phyloP scores from a whole-genome alignment of 2,797 vertebrate species.

The Rallus crepitans region DNA sequence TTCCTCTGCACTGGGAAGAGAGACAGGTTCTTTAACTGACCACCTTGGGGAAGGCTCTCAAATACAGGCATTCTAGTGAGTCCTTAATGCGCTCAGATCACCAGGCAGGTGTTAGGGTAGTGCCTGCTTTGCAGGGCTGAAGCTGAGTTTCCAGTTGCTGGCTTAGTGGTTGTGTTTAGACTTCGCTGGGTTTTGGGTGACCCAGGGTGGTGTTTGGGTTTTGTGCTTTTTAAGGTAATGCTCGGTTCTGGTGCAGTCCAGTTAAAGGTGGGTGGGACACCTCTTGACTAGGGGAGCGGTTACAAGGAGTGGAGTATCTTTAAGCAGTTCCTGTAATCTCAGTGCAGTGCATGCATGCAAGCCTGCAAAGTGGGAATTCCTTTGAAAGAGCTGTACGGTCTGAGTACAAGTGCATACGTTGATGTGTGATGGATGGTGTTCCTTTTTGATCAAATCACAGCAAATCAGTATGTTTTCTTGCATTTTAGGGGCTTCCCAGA shows the following conservation, averaged over 20 bases:
- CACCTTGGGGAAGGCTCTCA: neutral
- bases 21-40: neutral
- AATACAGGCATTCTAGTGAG: neutral
- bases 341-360: neutral
- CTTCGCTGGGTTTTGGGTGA: neutral
- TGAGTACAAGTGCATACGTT: neutral
- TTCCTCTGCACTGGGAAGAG: neutral
- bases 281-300: neutral
- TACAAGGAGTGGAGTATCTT: neutral
- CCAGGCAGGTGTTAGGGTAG: neutral
- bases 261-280: neutral
- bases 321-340: neutral
- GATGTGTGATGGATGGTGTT: neutral
- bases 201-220: neutral
- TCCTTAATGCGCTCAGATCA: neutral
- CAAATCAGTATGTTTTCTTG: neutral
- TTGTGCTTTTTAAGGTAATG: neutral
- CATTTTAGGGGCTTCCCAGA: neutral
- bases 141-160: neutral
- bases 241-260: slow-evolving; percentile 1
- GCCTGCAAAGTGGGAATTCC: neutral
- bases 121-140: neutral
- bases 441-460: neutral
- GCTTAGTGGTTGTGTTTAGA: neutral
- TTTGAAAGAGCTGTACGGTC: neutral